Evolutionary conservation across 2,888 invertebrate species (phyloP).

Genomic region (Willowsia nigromaculata): DNA sequence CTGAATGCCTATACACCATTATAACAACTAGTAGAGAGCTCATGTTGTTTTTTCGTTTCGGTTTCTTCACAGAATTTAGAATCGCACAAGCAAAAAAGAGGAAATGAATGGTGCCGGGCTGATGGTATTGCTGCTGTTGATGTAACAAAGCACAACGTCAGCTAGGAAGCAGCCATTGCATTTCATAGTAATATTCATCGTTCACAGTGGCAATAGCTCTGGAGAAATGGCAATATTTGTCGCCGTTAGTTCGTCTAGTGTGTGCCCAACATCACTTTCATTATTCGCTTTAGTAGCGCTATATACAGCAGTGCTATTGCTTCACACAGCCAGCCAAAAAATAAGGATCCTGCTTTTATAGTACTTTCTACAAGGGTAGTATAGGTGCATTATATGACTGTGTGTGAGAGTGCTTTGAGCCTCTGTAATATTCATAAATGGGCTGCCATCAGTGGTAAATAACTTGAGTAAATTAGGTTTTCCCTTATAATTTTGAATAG

Average conservation of each 20-base stretch:
- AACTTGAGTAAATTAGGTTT: conserved; percentile 72
- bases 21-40: background rate
- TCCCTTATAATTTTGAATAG: conserved; percentile 72
- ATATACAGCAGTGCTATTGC: conserved; percentile 1
- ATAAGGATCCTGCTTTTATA: conserved; percentile 35
- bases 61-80: conserved; percentile 58
- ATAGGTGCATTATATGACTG: background rate
- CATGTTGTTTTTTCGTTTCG: conserved; percentile 30
- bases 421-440: conserved; percentile 69
- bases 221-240: conserved; percentile 68
- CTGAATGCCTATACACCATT: background rate
- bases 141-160: conserved; percentile 9
- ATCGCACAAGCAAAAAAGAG: conserved; percentile 45
- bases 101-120: conserved; percentile 60
- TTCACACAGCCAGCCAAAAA: no score
- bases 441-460: conserved; percentile 71
- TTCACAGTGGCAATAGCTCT: conserved; percentile 66
- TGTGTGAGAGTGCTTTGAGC: conserved; percentile 21
- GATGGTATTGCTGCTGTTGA: background rate
- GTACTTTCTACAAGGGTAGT: background rate
- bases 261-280: conserved; percentile 41
- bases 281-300: background rate
- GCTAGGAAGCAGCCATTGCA: conserved; percentile 2
- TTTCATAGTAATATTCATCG: conserved; percentile 66
- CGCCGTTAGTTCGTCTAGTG: conserved; percentile 56